Evolutionary conservation across 1,140 invertebrate genomes (phyloP), one percentile per base, ranked within the genome.

Genomic region (Homarus americanus): DNA sequence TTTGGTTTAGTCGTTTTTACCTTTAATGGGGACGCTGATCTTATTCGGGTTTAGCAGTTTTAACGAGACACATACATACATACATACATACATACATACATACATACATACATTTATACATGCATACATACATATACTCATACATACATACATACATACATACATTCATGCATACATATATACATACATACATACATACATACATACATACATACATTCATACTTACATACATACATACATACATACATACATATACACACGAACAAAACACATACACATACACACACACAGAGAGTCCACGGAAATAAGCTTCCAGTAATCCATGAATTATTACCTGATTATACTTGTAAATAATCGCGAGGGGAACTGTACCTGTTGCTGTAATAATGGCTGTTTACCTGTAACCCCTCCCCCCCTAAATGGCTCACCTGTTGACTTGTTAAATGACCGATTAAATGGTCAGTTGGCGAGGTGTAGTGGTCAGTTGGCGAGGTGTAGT

Each of bases 321-420:
- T 69, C 63, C 63, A 69, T 69, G n/a, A 69, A 69, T 69, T 69
- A 69, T 69, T 28, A 24, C 63, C 63, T 69, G 17, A 69, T 69
- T 69, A 69, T 32, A 28, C 28, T 32, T 69, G 63, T 9, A 69
- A 69, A 69, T 69, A 24, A 69, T 69, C 28, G 24, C 9, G 28
- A 12, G 63, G 63, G 9, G 63, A 32, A 69, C 63, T 24, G n/a
- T n/a, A 69, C 63, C 63, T 69, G n/a, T 69, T 69, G 63, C 28
- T 32, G 12, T 32, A 28, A 32, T 69, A 32, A 69, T 69, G 63
- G 63, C 12, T 32, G 63, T 69, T n/a, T n/a, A n/a, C n/a, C n/a
- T n/a, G n/a, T n/a, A n/a, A n/a, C n/a, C n/a, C n/a, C n/a, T n/a
- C n/a, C n/a, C n/a, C n/a, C n/a, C n/a, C n/a, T n/a, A n/a, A n/a